Conservation (phyloP, 2,113 vertebrate species). For the Ptyas mucosa region DNA sequence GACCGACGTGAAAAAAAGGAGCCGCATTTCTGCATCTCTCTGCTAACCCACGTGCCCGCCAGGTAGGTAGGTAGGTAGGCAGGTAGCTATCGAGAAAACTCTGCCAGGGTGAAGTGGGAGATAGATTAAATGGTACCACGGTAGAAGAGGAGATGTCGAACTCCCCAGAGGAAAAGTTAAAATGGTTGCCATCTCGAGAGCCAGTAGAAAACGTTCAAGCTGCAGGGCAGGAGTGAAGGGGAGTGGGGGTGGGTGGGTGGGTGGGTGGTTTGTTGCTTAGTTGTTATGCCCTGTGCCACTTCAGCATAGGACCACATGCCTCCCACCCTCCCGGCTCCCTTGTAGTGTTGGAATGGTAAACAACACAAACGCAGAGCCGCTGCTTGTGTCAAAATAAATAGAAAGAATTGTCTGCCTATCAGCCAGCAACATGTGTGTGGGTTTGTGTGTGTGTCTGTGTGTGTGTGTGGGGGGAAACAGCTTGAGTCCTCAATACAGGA, state of each 20-base stretch:
- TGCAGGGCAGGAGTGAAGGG: no score
- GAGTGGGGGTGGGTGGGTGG: no score
- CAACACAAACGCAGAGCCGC: neutral
- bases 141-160: slow-evolving; percentile 35
- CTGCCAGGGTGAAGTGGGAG: neutral
- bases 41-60: neutral
- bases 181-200: slow-evolving; percentile 9
- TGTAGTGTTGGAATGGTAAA: neutral
- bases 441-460: rapidly evolving
- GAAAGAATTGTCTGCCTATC: rapidly evolving
- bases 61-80: neutral
- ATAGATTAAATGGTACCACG: slow-evolving; percentile 1
- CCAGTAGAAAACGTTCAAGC: slow-evolving; percentile 9
- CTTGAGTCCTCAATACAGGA: neutral
- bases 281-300: neutral
- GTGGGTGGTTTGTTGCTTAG: neutral
- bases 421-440: neutral
- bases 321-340: rapidly evolving
- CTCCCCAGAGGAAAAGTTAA: slow-evolving; percentile 7
- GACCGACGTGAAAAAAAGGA: neutral
- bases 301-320: neutral
- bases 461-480: neutral
- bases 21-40: neutral
- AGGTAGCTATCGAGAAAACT: neutral
- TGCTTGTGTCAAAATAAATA: slow-evolving; percentile 38